These are phyloP conservation scores for Leuctra nigra DNA, from an alignment of 2,888 invertebrate species.

Conservation along the genomic window DNA sequence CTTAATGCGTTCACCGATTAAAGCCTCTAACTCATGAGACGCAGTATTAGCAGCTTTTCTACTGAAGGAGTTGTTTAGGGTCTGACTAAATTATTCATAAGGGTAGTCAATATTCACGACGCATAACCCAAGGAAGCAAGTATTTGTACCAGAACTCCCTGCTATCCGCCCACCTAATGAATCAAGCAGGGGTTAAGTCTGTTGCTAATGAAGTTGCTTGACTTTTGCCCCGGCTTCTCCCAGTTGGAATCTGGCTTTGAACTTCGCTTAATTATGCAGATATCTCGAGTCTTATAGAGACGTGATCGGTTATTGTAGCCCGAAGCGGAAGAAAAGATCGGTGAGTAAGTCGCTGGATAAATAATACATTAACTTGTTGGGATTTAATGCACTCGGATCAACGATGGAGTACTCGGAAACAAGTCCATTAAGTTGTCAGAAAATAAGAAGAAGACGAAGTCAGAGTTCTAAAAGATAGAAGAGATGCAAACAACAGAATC, in stretches of 20 bases:
- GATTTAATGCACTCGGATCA: too few relatives aligned
- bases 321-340: slow-evolving; percentile 1
- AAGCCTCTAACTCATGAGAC: too few relatives aligned
- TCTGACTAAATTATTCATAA: neutral
- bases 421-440: too few relatives aligned
- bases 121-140: too few relatives aligned
- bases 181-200: slow-evolving; percentile 8
- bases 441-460: too few relatives aligned
- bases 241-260: slow-evolving; percentile 3
- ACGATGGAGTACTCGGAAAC: too few relatives aligned
- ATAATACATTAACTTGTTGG: slow-evolving; percentile 3
- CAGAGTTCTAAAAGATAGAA: too few relatives aligned
- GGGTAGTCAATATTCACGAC: slow-evolving; percentile 12
- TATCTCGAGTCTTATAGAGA: neutral
- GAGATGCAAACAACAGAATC: too few relatives aligned
- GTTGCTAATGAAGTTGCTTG: slow-evolving; percentile 11
- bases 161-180: slow-evolving; percentile 9
- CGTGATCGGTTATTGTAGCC: slow-evolving; percentile 14
- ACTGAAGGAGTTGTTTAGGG: neutral
- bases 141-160: too few relatives aligned
- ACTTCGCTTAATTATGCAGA: slow-evolving; percentile 14
- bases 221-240: slow-evolving; percentile 8
- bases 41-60: too few relatives aligned
- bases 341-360: neutral
- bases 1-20: too few relatives aligned